phyloP scores from a whole-genome alignment of 2,797 vertebrate genomes.

The Acestrorhynchus altus region DNA sequence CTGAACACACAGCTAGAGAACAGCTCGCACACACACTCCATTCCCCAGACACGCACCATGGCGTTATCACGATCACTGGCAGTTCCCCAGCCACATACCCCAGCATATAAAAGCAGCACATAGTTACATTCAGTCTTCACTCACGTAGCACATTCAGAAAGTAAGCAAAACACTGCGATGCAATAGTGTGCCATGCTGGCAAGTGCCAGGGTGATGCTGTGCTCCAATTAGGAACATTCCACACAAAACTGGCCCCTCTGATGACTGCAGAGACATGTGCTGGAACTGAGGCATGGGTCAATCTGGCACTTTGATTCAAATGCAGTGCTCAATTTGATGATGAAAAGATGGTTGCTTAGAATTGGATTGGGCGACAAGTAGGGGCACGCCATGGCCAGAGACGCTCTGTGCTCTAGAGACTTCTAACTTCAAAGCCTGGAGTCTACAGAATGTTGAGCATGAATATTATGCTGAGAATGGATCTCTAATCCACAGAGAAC shows the following conservation, averaged over 20 bases:
- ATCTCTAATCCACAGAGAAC: conserved; percentile 7
- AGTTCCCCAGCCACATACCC: background rate
- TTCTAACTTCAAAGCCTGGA: conserved; percentile 31
- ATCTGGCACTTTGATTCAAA: conserved; percentile 12
- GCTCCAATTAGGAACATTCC: conserved; percentile 23
- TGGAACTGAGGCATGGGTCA: background rate
- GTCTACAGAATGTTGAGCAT: conserved; percentile 12
- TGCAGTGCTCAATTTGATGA: conserved; percentile 18
- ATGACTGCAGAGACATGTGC: conserved; percentile 6
- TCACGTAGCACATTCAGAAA: background rate
- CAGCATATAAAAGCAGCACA: background rate
- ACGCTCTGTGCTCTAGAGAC: conserved; percentile 23
- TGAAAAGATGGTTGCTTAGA: conserved; percentile 1
- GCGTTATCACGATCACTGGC: background rate
- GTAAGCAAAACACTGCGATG: background rate
- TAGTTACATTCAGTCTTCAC: background rate
- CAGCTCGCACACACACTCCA: background rate
- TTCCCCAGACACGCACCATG: background rate
- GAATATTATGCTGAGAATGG: conserved; percentile 10
- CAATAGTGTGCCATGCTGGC: background rate
- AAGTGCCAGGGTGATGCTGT: conserved; percentile 11
- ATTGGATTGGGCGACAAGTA: conserved; percentile 18
- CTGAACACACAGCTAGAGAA: background rate
- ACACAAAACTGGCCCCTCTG: conserved; percentile 16
- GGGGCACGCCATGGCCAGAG: background rate